phyloP scores from a whole-genome alignment of 2,113 vertebrate genomes.

The Neodontobutis hainanensis region DNA sequence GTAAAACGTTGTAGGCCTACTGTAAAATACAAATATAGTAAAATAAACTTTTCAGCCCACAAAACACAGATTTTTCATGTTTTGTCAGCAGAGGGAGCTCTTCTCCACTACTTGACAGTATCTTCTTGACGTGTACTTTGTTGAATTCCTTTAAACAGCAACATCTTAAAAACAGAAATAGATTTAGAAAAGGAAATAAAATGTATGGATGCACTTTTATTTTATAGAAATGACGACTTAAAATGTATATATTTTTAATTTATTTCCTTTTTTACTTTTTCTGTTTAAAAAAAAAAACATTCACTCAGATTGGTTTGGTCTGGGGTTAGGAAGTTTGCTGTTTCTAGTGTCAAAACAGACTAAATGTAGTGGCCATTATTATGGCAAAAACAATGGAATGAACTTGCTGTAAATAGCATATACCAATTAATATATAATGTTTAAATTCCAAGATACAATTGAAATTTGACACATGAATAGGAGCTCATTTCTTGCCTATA shows the following conservation, averaged over 20 bases:
- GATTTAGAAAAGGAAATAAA: background rate
- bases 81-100: conserved; percentile 47
- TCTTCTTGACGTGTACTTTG: background rate
- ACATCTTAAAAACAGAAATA: conserved; percentile 11
- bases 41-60: too few relatives aligned
- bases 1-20: too few relatives aligned
- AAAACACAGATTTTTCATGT: background rate
- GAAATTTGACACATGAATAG: background rate
- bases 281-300: background rate
- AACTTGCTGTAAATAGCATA: conserved; percentile 20
- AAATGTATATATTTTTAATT: background rate
- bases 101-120: conserved; percentile 13
- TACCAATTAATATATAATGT: background rate
- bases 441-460: background rate
- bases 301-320: conserved; percentile 53
- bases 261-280: background rate
- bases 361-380: conserved; percentile 34
- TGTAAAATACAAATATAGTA: too few relatives aligned
- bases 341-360: conserved; percentile 60
- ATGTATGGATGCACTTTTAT: background rate
- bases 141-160: conserved; percentile 10
- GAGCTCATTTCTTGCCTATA: conserved; percentile 18
- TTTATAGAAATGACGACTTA: too few relatives aligned
- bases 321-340: conserved; percentile 54
- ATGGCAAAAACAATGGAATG: conserved; percentile 56